These are phyloP conservation scores for Chondrilla cf. caribensis DNA, from an alignment of 37 sponge, comb jelly and placozoan genomes.

Conservation along the genomic window DNA sequence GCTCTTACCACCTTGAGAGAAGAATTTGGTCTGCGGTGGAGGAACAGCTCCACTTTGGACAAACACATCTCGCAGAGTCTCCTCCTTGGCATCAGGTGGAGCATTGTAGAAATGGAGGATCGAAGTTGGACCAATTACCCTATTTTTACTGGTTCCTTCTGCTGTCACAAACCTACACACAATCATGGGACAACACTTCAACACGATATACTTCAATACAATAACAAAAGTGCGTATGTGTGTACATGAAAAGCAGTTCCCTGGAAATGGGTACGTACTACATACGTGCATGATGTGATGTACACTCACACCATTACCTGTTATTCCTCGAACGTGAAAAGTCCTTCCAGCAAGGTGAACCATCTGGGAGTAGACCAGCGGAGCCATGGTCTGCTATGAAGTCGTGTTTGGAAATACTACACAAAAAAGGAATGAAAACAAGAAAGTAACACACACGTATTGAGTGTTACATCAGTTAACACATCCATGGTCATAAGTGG, in stretches of 20 bases:
- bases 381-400: conserved; percentile 87
- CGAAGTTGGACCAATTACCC: conserved; percentile 77
- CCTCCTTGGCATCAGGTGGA: conserved; percentile 80
- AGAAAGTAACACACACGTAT: neutral
- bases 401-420: conserved; percentile 79
- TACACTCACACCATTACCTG: conserved; percentile 44
- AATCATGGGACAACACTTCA: too few relatives aligned
- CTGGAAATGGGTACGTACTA: neutral
- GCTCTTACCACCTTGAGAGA: conserved; percentile 84
- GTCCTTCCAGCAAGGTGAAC: conserved; percentile 80
- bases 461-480: neutral
- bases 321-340: conserved; percentile 86
- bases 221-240: neutral
- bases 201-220: neutral
- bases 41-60: conserved; percentile 27
- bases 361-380: conserved; percentile 65
- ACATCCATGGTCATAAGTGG: too few relatives aligned
- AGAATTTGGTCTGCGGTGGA: conserved; percentile 58
- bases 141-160: conserved; percentile 80
- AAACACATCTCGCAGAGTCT: conserved; percentile 63
- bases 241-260: neutral
- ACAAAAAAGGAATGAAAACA: neutral
- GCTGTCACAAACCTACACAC: conserved; percentile 81
- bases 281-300: neutral
- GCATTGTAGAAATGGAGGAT: conserved; percentile 92